phyloP scores from a whole-genome alignment of 2,888 invertebrate genomes.

The Lasius platythorax region DNA sequence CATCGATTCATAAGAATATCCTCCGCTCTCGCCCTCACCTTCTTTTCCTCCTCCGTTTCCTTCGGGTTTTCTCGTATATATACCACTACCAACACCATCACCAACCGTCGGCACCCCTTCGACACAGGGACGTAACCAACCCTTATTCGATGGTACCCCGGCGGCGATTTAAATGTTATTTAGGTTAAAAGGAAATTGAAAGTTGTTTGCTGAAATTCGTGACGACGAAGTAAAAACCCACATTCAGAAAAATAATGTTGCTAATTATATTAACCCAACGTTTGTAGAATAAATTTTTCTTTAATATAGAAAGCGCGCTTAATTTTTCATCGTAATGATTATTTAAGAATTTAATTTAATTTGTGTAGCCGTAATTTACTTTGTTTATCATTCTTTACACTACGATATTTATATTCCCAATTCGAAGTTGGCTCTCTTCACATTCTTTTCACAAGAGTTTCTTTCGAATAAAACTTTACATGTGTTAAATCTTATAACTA shows the following conservation, averaged over 20 bases:
- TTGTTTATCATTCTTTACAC: neutral
- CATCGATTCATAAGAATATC: constrained; percentile 84
- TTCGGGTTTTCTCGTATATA: constrained; percentile 50
- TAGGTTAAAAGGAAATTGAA: neutral
- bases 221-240: neutral
- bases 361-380: neutral
- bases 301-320: neutral
- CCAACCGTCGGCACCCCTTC: constrained; percentile 11
- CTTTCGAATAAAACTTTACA: neutral
- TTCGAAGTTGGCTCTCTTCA: neutral
- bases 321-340: neutral
- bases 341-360: neutral
- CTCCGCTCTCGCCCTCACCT: constrained; percentile 72
- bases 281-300: neutral
- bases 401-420: neutral
- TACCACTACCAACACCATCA: constrained; percentile 18
- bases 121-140: constrained; percentile 29
- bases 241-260: neutral
- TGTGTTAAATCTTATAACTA: neutral
- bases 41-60: constrained; percentile 55
- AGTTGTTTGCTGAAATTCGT: neutral
- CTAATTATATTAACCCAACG: neutral
- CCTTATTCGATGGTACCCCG: constrained; percentile 21
- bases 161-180: constrained; percentile 18
- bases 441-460: neutral